These are phyloP conservation scores for Anastrepha obliqua DNA, from an alignment of 1,140 invertebrate species.

Conservation along the genomic window DNA sequence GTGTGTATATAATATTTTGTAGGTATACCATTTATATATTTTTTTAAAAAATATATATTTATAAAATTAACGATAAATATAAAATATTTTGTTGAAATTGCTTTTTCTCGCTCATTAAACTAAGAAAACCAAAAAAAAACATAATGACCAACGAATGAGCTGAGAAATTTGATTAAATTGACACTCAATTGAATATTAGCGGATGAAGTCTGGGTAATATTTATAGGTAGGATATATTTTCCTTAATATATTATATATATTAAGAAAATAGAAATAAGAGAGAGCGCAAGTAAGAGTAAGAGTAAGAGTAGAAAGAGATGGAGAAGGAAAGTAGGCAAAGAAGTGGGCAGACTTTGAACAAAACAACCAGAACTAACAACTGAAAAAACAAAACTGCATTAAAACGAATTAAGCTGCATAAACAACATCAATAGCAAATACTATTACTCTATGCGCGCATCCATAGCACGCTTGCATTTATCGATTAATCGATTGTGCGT, in stretches of 20 bases:
- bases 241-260: slow-evolving; percentile 57
- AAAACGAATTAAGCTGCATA: neutral
- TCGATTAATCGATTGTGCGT: neutral
- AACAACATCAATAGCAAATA: too few relatives aligned
- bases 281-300: neutral
- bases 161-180: slow-evolving; percentile 41
- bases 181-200: slow-evolving; percentile 12
- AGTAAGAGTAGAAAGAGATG: neutral
- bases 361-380: neutral
- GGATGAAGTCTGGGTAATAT: slow-evolving; percentile 31
- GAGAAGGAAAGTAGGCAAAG: neutral
- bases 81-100: slow-evolving; percentile 55
- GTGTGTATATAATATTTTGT: slow-evolving; percentile 52
- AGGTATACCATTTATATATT: slow-evolving; percentile 53
- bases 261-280: slow-evolving; percentile 3
- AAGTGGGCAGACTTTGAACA: slow-evolving; percentile 22
- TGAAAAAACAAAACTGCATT: neutral
- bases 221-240: slow-evolving; percentile 48
- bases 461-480: neutral
- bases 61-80: slow-evolving; percentile 51
- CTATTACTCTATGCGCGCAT: neutral
- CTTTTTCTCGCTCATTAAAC: slow-evolving; percentile 51
- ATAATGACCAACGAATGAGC: neutral
- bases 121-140: slow-evolving; percentile 17
- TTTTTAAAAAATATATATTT: slow-evolving; percentile 54